Base-by-base conservation (phyloP, 37 sponge, comb jelly and placozoan species). In the Tethya wilhelma region DNA sequence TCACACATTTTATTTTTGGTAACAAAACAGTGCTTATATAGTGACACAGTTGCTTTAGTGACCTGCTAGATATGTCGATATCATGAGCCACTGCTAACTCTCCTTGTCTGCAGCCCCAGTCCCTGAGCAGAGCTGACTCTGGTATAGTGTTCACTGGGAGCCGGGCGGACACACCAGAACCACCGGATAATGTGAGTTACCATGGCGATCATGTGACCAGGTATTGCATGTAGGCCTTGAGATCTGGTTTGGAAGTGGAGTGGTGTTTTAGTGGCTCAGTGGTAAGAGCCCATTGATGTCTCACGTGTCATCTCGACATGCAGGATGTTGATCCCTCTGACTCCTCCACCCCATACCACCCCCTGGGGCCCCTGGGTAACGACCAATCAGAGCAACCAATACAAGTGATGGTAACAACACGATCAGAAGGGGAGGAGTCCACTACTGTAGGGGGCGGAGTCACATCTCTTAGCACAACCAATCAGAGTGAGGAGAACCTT, bases 41-140 rank as follows among this genome's bases (percentile, higher is more conserved):
- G n/a, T n/a, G n/a, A n/a, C n/a, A n/a, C n/a, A n/a, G n/a, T n/a
- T n/a, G n/a, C n/a, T n/a, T n/a, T n/a, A n/a, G n/a, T n/a, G 22
- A 60, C 63, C 63, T 26, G 7, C 7, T 26, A 60, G 6, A 60
- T 6, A 25, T n/a, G 22, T 26, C 7, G 6, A n/a, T 49, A 49
- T 49, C 53, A 49, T 49, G 53, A 19, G 53, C n/a, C n/a, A n/a
- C 55, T 20, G 40, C 49, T 42, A 17, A 70, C 49, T 25, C 40
- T 66, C 43, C 37, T 42, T 7, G 33, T 73, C 29, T n/a, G 4
- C 79, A 83, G 80, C 84, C 84, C 2, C 63, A 33, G 25, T 78
- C 88, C 19, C 74, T 82, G 32, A 92, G 89, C 53, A 55, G 93
- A 25, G 88, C 92, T 59, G 88, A 82, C 44, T 90, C 93, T 22